Evolutionary conservation across 2,797 vertebrate species (phyloP).

Genomic region (Acomys russatus): DNA sequence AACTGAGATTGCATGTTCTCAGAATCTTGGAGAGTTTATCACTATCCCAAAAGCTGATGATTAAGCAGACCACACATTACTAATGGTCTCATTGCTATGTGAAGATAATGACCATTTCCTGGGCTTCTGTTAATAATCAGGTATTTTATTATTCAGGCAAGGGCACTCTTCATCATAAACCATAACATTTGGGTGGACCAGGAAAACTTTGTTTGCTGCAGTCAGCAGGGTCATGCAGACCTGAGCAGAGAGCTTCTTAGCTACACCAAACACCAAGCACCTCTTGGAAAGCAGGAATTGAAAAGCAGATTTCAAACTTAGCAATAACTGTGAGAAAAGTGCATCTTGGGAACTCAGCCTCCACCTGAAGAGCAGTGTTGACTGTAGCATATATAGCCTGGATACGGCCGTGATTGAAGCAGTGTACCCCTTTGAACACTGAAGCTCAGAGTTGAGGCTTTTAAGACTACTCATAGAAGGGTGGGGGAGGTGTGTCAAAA

Average conservation of each 20-base stretch:
- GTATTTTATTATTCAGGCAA: background rate
- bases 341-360: background rate
- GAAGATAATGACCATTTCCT: background rate
- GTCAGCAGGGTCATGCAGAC: background rate
- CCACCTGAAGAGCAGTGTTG: background rate
- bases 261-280: background rate
- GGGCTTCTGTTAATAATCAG: background rate
- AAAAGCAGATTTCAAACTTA: slow-evolving; percentile 19
- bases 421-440: background rate
- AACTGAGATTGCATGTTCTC: background rate
- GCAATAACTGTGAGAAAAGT: background rate
- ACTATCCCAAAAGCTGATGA: slow-evolving; percentile 39
- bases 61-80: background rate
- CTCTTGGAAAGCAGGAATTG: background rate
- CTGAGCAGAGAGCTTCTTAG: background rate
- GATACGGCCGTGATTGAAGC: background rate
- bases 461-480: slow-evolving; percentile 3
- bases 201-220: background rate
- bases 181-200: background rate
- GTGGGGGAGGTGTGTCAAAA: background rate
- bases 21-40: slow-evolving; percentile 12
- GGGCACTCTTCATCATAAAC: background rate
- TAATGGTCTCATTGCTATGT: background rate
- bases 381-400: background rate
- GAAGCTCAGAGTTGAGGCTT: background rate